phyloP scores from a whole-genome alignment of 2,113 vertebrate genomes.

The Mobula birostris region DNA sequence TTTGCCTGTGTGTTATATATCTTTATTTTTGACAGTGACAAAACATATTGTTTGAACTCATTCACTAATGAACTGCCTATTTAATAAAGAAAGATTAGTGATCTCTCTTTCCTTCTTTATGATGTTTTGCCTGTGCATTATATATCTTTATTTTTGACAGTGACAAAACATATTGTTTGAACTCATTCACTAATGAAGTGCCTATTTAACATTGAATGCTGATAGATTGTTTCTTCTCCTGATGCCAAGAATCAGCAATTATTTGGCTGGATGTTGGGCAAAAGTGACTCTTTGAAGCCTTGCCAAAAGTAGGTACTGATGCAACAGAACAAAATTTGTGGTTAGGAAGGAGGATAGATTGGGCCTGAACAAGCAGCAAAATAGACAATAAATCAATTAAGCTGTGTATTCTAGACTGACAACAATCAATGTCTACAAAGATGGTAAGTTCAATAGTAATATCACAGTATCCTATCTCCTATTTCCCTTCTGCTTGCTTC shows the following conservation, averaged over 20 bases:
- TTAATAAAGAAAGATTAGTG: not conserved
- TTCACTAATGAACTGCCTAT: not conserved
- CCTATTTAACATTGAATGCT: not conserved
- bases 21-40: not conserved
- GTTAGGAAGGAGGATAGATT: not conserved
- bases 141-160: not conserved
- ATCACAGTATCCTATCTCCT: not conserved
- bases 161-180: not conserved
- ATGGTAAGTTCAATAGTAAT: not conserved
- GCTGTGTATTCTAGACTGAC: not conserved
- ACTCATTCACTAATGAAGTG: not conserved
- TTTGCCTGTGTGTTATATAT: not conserved
- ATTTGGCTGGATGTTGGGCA: not conserved
- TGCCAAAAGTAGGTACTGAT: not conserved
- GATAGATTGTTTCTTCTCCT: not conserved
- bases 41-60: not conserved
- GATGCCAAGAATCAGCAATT: slow-evolving; percentile 9
- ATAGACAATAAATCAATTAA: slow-evolving; percentile 1
- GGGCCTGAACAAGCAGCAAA: not conserved
- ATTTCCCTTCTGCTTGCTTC: not conserved
- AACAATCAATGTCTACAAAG: not conserved
- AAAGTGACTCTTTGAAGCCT: not conserved
- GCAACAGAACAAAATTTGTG: not conserved
- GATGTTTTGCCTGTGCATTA: not conserved
- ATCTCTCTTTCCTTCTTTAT: not conserved